Percentiles rank a stretch among this genome's conserved stretches.
Conservation (phyloP, 2,888 invertebrate genomes). For the Auanema sp. region DNA sequence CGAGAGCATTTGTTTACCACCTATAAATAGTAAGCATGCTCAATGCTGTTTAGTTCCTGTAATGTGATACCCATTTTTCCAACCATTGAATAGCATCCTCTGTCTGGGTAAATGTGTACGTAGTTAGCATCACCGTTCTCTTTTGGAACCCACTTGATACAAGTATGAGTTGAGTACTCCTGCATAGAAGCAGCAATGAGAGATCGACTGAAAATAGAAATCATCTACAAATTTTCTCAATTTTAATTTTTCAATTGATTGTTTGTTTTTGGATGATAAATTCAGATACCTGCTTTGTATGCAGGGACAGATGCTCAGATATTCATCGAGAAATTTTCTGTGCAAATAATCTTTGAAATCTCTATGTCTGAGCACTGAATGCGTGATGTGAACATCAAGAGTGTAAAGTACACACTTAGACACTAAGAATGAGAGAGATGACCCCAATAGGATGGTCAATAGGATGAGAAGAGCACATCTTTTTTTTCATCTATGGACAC, state of each 20-base stretch:
- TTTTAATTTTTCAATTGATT: neutral
- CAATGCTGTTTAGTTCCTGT: neutral
- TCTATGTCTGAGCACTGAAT: too few species aligned
- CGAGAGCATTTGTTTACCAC: slow-evolving; percentile 54
- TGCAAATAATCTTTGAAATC: too few species aligned
- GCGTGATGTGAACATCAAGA: too few species aligned
- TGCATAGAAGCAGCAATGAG: slow-evolving; percentile 62
- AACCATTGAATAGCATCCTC: slow-evolving; percentile 64
- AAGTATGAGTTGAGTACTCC: slow-evolving; percentile 59
- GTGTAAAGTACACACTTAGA: too few species aligned
- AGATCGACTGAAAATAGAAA: slow-evolving; percentile 54
- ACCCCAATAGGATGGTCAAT: too few species aligned
- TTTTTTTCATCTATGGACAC: too few species aligned
- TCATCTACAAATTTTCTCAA: neutral
- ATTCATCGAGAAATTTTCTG: too few species aligned
- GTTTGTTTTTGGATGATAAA: too few species aligned
- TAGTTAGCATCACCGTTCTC: slow-evolving; percentile 57
- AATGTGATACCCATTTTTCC: slow-evolving; percentile 51
- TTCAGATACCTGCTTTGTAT: too few species aligned
- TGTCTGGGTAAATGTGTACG: slow-evolving; percentile 61
- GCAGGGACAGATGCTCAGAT: too few species aligned
- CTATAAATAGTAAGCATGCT: slow-evolving; percentile 26
- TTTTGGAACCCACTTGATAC: slow-evolving; percentile 62
- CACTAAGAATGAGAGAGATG: too few species aligned
- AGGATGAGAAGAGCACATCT: too few species aligned